Conservation (phyloP, 1,140 invertebrate genomes). For the Brachystomella parvula region DNA sequence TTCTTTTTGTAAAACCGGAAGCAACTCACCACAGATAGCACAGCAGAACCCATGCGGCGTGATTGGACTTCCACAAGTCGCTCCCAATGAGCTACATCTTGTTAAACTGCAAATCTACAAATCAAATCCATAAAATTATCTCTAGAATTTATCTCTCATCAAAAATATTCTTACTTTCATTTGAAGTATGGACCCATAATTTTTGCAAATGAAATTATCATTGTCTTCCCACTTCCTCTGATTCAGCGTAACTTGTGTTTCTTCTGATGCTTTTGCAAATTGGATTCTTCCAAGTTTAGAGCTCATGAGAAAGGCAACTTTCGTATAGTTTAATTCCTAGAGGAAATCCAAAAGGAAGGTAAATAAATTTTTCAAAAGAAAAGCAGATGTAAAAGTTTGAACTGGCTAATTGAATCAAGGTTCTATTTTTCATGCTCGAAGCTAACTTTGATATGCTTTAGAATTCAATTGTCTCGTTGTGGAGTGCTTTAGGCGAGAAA, state of each 20-base stretch:
- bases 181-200: slow-evolving; percentile 18
- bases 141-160: neutral
- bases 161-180: neutral
- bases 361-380: too few relatives aligned
- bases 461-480: too few relatives aligned
- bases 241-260: slow-evolving; percentile 12
- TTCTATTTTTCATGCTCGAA: too few relatives aligned
- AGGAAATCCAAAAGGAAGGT: too few relatives aligned
- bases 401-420: too few relatives aligned
- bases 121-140: slow-evolving; percentile 21
- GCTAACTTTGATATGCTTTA: too few relatives aligned
- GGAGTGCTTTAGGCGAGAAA: too few relatives aligned
- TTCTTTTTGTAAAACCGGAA: too few relatives aligned
- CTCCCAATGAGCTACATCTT: slow-evolving; percentile 2
- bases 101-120: slow-evolving; percentile 31
- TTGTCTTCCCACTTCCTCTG: slow-evolving; percentile 7
- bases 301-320: slow-evolving; percentile 26
- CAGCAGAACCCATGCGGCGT: slow-evolving; percentile 36
- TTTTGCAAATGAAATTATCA: slow-evolving; percentile 28
- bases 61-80: slow-evolving; percentile 25
- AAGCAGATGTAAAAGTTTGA: too few relatives aligned
- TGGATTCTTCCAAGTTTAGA: slow-evolving; percentile 26
- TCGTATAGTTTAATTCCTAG: slow-evolving; percentile 28
- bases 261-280: slow-evolving; percentile 24
- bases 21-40: slow-evolving; percentile 35